phyloP scores from a whole-genome alignment of 2,113 vertebrate species.

The Oreochromis tanganicae region DNA sequence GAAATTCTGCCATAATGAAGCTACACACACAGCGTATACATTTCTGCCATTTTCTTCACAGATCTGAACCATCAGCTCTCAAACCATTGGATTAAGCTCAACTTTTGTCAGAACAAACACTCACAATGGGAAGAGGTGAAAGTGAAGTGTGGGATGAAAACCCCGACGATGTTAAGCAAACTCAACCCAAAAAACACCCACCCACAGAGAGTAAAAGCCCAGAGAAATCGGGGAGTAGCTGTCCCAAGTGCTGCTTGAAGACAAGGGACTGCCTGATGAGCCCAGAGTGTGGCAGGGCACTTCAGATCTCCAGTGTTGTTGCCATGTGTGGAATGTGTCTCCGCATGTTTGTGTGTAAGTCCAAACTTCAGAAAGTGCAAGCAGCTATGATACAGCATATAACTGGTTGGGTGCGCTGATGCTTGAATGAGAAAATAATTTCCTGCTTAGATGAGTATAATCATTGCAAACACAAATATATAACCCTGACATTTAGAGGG shows the following conservation, averaged over 20 bases:
- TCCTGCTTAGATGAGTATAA: not conserved
- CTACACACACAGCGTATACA: not conserved
- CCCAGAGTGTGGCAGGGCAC: slow-evolving; percentile 60
- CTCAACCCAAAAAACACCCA: slow-evolving; percentile 7
- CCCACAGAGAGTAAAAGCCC: not conserved
- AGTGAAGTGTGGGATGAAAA: slow-evolving; percentile 39
- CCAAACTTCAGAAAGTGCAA: not conserved
- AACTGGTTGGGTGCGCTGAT: not conserved
- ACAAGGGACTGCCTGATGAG: slow-evolving; percentile 71
- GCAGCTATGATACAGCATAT: not conserved
- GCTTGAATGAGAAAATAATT: not conserved
- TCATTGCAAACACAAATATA: not conserved
- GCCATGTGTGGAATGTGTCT: slow-evolving; percentile 69
- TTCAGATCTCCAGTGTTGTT: slow-evolving; percentile 65
- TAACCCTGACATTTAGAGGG: not conserved
- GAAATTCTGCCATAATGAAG: not conserved
- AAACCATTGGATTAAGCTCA: not conserved
- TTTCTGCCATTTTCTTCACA: not conserved
- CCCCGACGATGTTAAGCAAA: not conserved
- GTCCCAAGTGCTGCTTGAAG: slow-evolving; percentile 60
- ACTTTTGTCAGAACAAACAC: not conserved
- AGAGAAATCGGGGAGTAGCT: not conserved
- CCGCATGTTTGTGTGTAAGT: slow-evolving; percentile 68
- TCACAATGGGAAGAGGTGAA: slow-evolving; percentile 30
- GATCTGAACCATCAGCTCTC: not conserved